Base-by-base conservation (phyloP, 1,140 invertebrate species). In the Scaptomyza montana region DNA sequence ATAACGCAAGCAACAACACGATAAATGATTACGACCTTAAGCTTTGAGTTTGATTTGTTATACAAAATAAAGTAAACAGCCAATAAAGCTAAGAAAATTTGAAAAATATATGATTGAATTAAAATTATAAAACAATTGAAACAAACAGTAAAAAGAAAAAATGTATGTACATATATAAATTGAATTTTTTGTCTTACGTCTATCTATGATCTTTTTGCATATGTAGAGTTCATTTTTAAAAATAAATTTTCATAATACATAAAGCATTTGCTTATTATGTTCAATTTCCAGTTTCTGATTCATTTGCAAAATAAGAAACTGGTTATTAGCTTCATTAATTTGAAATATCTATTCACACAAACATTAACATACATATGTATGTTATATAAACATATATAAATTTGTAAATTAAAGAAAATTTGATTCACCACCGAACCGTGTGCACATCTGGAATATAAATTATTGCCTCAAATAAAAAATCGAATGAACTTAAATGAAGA, bases 401-500 rank as follows among this genome's bases (percentile, higher is more conserved):
- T 16, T 30, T 10, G 13, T 75, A 47, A 49, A 71, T 50, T 46
- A 73, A 67, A 67, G 30, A 56, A 56, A 46, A 78, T 47, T 75
- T 46, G 43, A 46, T 39, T 12, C 36, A 39, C 9, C 3, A 46
- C 4, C 2, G 28, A 28, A 82, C 30, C 30, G 16, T 16, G 16
- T 16, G 16, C 16, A 30, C 30, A 30, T 6, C 30, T 30, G 30
- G 30, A 30, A 84, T 84, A 78, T 63, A 79, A 73, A 79, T 78
- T 84, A 84, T 79, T 82, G 79, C 56, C 55, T 53, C 51, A 25
- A 25, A 25, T 25, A 25, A 25, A 25, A 2, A 25, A 77, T 84
- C 78, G 62, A 79, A 84, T 77, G 57, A 79, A 84, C 61, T 49
- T 51, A 66, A 65, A 63, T 67, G 62, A 5, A 16, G 5, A 49